Conservation (phyloP, 2,113 vertebrate genomes). For the Anas platyrhynchos region DNA sequence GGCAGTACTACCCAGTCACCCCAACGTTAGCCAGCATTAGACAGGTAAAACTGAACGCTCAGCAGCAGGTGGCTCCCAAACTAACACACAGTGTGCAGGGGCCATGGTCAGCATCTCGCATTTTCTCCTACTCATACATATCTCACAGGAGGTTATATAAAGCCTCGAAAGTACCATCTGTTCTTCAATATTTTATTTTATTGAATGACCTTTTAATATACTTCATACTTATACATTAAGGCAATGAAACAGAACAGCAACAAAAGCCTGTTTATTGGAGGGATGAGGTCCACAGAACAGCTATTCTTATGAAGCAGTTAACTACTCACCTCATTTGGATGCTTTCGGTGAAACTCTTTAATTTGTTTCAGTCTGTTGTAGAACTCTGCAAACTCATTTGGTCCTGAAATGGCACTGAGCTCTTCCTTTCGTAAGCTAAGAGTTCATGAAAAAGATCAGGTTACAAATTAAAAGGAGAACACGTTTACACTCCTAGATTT, state of each 20-base stretch:
- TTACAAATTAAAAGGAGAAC: not conserved
- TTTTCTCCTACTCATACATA: accelerated
- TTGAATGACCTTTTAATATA: accelerated
- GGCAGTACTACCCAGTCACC: not conserved
- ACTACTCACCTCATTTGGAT: conserved; percentile 90
- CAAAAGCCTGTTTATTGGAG: not conserved
- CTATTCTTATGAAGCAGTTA: accelerated
- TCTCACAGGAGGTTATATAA: accelerated
- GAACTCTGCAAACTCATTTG: conserved; percentile 97
- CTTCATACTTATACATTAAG: not conserved
- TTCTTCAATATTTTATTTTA: not conserved
- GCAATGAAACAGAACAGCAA: not conserved
- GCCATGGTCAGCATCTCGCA: accelerated
- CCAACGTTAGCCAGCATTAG: not conserved
- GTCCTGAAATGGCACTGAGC: conserved; percentile 94
- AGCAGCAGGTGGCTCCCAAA: not conserved
- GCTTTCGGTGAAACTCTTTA: conserved; percentile 97
- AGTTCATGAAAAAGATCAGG: not conserved
- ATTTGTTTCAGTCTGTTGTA: conserved; percentile 98
- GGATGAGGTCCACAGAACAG: not conserved
- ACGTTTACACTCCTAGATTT: accelerated
- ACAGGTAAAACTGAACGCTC: not conserved
- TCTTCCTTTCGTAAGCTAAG: conserved; percentile 91
- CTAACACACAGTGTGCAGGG: not conserved
- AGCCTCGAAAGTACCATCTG: not conserved